phyloP scores from a whole-genome alignment of 2,113 vertebrate species.

The Cygnus buccinator region DNA sequence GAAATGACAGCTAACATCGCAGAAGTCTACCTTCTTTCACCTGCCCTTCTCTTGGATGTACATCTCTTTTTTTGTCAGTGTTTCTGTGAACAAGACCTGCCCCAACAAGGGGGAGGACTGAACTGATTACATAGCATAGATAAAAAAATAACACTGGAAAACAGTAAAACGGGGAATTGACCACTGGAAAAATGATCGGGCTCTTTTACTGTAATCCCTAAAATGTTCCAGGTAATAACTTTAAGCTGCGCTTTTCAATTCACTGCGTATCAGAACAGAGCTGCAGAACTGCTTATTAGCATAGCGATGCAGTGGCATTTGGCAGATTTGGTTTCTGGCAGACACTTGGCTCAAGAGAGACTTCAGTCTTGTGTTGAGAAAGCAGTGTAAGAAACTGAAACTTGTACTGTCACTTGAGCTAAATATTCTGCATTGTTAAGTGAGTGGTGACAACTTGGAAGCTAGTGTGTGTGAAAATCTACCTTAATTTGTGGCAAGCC shows the following conservation, averaged over 20 bases:
- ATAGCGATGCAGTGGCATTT: not conserved
- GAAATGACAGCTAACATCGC: not conserved
- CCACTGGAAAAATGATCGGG: not conserved
- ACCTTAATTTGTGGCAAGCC: not conserved
- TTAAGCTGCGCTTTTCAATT: not conserved
- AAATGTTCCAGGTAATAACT: not conserved
- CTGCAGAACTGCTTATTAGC: not conserved
- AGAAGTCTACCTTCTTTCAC: not conserved
- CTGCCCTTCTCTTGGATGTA: fast-evolving
- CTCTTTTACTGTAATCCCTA: not conserved
- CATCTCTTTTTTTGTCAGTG: not conserved
- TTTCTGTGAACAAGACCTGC: not conserved
- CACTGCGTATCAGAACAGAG: not conserved
- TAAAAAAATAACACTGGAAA: not conserved
- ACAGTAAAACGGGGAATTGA: not conserved
- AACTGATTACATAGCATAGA: not conserved
- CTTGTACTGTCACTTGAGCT: not conserved
- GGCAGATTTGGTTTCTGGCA: not conserved
- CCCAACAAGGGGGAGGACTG: not conserved
- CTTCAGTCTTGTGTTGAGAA: not conserved
- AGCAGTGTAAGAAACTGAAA: not conserved
- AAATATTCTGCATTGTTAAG: not conserved
- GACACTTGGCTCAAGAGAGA: not conserved
- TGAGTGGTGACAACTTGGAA: not conserved
- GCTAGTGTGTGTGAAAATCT: not conserved